Base-by-base conservation (phyloP, 2,888 invertebrate genomes). In the Macaria notata region DNA sequence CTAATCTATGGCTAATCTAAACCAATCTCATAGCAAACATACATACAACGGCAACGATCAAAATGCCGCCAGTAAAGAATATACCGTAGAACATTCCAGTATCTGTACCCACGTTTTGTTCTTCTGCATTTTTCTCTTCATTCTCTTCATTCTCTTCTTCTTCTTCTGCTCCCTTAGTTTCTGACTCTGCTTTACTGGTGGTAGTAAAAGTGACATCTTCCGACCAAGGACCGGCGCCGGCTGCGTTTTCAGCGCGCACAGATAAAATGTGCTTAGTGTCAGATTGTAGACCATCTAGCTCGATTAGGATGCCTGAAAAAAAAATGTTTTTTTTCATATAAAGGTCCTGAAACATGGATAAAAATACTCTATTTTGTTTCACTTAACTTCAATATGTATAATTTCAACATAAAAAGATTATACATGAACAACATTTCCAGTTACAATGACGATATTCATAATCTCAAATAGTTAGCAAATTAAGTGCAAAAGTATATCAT, bases 181-280 rank as follows among this genome's bases (percentile, higher is more conserved):
- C 33, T n/a, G 46, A 19, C 31, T 31, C 41, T 31, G 39, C 31
- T 39, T 39, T 4, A 44, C 43, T 29, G 3, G 19, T 6, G 4
- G 83, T 84, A 0, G 66, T 61, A 7, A 66, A 72, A 3, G 58
- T 41, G 0, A 75, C 31, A 1, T 79, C 68, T 0, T 68, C 67
- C 0, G 86, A 81, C 89, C 88, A 88, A 0, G 72, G 55, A 0
- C 85, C 82, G 3, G 64, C 69, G 0, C 89, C 89, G 0, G 74
- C 76, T 0, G 72, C 74, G 55, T 89, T 88, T 0, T 49, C 56
- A 0, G 75, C 79, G 31, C 79, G 75, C 1, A 88, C 46, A 7
- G 86, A 78, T 0, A 84, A 42, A 76, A 79, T 83, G 50, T 88
- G 88, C 4, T 75, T 69, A 0, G 83, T 81, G 9, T 78, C 75